Conservation (phyloP, 2,888 invertebrate species). For the Molorchus minor region DNA sequence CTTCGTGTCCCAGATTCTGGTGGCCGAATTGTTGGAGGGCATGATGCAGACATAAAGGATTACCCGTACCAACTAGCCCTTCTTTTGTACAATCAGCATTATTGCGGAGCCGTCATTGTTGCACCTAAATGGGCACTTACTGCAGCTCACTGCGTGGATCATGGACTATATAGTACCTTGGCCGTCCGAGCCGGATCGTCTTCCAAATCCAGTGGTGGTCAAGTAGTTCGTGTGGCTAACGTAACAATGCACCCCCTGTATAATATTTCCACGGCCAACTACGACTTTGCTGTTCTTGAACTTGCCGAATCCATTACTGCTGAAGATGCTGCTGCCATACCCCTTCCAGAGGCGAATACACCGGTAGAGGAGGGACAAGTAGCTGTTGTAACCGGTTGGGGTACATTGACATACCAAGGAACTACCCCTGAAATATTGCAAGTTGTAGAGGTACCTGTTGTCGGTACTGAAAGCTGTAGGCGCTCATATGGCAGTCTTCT, state of each 20-base stretch:
- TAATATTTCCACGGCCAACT: constrained; percentile 30
- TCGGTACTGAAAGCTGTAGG: constrained; percentile 21
- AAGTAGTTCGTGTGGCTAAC: background rate
- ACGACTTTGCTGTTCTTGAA: constrained; percentile 29
- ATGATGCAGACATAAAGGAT: constrained; percentile 21
- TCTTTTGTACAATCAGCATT: constrained; percentile 34
- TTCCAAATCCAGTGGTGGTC: background rate
- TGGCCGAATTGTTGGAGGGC: constrained; percentile 40
- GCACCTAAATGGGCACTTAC: constrained; percentile 38
- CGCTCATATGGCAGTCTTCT: constrained; percentile 16
- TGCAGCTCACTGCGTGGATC: constrained; percentile 42
- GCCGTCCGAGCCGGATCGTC: background rate
- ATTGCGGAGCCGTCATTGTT: constrained; percentile 42
- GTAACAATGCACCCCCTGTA: constrained; percentile 22
- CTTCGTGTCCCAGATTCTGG: background rate
- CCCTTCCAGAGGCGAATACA: constrained; percentile 14
- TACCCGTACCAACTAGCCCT: constrained; percentile 41
- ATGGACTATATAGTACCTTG: constrained; percentile 26
- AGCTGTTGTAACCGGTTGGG: constrained; percentile 34
- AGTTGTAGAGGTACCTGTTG: constrained; percentile 32
- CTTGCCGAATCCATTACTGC: background rate
- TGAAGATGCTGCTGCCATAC: background rate
- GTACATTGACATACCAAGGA: constrained; percentile 23
- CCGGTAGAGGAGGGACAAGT: background rate
- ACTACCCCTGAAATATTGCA: constrained; percentile 18